Evolutionary conservation across 92 coral and sea anemone species (phyloP).

Genomic region (Porites cylindrica): DNA sequence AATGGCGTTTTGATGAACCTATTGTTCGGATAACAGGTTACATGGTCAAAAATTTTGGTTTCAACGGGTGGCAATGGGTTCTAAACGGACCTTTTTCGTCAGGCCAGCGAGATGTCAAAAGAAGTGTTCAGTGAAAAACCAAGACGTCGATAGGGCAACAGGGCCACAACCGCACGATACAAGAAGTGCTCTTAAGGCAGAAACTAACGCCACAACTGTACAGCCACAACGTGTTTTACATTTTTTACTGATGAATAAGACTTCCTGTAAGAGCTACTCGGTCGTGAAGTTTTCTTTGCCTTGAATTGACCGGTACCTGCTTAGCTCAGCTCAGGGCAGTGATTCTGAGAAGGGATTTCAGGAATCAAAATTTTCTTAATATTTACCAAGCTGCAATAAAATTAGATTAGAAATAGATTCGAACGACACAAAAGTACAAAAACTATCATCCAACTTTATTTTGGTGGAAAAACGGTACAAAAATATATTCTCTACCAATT

Average conservation of each 20-base stretch:
- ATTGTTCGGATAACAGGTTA: constrained; percentile 43
- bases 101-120: background rate
- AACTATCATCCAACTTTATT: too few relatives aligned
- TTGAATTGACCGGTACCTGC: constrained; percentile 37
- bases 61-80: constrained; percentile 17
- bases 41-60: background rate
- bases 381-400: too few relatives aligned
- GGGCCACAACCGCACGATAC: background rate
- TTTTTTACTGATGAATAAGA: constrained; percentile 20
- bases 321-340: background rate
- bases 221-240: constrained; percentile 4
- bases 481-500: too few relatives aligned
- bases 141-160: too few relatives aligned
- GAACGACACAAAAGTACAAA: too few relatives aligned
- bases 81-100: background rate
- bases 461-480: too few relatives aligned
- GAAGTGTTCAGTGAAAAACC: background rate
- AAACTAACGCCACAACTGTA: background rate
- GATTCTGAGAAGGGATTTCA: background rate
- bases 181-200: too few relatives aligned
- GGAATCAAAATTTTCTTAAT: too few relatives aligned
- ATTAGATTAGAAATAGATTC: too few relatives aligned
- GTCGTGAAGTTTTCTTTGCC: constrained; percentile 21
- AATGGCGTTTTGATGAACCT: constrained; percentile 1
- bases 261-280: constrained; percentile 2